These are phyloP conservation scores for Amphipoea oculea DNA, from an alignment of 2,888 invertebrate species.

Conservation along the genomic window DNA sequence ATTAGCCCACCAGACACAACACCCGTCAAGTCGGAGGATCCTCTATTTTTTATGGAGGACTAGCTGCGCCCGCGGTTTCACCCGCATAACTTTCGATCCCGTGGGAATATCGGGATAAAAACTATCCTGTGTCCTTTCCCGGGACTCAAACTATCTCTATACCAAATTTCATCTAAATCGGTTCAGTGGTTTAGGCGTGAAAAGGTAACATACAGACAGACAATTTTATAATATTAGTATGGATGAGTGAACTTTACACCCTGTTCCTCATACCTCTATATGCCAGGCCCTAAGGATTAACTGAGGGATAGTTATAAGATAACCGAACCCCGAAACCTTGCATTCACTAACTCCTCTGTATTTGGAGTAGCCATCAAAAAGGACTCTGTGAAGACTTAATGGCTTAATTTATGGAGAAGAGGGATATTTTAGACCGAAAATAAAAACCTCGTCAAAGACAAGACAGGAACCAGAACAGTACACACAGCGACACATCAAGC, in stretches of 20 bases:
- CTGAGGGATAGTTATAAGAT: neutral
- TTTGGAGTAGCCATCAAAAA: neutral
- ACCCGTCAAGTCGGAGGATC: neutral
- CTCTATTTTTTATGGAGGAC: neutral
- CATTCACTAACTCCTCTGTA: neutral
- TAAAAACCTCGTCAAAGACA: neutral
- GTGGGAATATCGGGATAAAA: too few species aligned
- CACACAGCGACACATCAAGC: neutral
- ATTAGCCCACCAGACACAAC: neutral
- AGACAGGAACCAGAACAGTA: neutral
- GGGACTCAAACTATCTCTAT: too few species aligned
- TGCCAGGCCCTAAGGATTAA: neutral
- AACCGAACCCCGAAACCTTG: neutral
- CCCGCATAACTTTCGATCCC: too few species aligned
- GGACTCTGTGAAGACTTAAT: neutral
- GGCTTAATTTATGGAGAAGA: neutral
- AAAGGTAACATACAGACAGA: too few species aligned
- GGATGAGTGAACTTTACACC: neutral
- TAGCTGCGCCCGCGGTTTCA: too few species aligned
- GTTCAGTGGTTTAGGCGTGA: too few species aligned
- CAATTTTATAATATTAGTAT: too few species aligned
- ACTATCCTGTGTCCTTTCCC: too few species aligned
- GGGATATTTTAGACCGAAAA: neutral
- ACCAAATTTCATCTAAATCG: too few species aligned
- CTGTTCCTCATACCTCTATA: too few species aligned